Conservation (phyloP, 1,140 invertebrate species). For the Patella vulgata region DNA sequence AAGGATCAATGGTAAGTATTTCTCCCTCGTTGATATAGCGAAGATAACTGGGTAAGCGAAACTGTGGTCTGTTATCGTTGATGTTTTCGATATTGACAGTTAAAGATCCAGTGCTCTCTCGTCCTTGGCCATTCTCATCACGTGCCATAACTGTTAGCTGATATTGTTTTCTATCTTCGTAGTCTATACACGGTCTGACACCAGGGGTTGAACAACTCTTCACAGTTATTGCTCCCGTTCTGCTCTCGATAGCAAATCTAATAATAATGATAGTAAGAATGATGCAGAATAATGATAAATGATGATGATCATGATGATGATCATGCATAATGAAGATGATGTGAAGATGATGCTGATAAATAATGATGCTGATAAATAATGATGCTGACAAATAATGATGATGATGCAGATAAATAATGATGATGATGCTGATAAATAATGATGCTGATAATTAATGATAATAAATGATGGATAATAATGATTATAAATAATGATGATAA, state of each 20-base stretch:
- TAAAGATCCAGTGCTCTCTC: conserved; percentile 79
- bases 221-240: conserved; percentile 84
- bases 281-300: background rate
- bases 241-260: conserved; percentile 81
- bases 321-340: background rate
- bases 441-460: too few species aligned
- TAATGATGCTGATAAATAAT: too few species aligned
- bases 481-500: too few species aligned
- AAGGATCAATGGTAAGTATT: conserved; percentile 53
- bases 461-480: too few species aligned
- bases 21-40: conserved; percentile 86
- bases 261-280: conserved; percentile 21
- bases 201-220: conserved; percentile 77
- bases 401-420: too few species aligned
- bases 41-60: conserved; percentile 77
- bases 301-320: background rate
- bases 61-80: conserved; percentile 87
- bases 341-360: background rate
- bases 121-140: conserved; percentile 82
- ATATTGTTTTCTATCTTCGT: conserved; percentile 83
- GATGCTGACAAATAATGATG: too few species aligned
- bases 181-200: conserved; percentile 82
- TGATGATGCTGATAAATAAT: too few species aligned
- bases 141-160: conserved; percentile 87
- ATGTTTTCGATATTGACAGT: conserved; percentile 82